Evolutionary conservation across 2,113 vertebrate genomes (phyloP).

Genomic region (Pionites leucogaster): DNA sequence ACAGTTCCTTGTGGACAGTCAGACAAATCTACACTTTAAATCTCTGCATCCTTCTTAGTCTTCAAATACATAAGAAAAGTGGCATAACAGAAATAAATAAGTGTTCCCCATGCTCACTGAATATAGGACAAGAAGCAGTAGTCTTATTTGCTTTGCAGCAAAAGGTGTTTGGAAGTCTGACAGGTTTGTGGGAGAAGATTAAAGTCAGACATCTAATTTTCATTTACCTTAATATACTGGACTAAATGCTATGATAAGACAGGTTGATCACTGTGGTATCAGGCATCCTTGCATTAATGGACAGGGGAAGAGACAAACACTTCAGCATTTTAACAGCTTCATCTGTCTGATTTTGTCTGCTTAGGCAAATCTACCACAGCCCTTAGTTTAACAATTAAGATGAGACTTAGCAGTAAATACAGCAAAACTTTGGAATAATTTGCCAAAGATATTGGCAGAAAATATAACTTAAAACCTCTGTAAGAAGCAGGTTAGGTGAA

Average conservation of each 20-base stretch:
- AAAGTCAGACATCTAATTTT: constrained; percentile 16
- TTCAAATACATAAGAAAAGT: background rate
- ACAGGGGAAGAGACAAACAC: background rate
- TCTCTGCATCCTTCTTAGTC: background rate
- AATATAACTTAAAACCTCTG: background rate
- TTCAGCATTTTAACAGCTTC: background rate
- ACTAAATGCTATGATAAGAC: background rate
- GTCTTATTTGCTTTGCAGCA: background rate
- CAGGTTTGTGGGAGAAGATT: background rate
- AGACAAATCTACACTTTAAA: background rate
- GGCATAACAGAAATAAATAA: background rate
- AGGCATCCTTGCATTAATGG: background rate
- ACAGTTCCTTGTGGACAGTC: background rate
- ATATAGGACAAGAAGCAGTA: background rate
- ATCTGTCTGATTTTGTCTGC: background rate
- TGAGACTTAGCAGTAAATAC: background rate
- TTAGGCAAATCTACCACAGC: background rate
- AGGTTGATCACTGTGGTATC: background rate
- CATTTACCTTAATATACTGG: constrained; percentile 10
- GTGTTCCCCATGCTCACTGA: background rate
- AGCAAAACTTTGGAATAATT: background rate
- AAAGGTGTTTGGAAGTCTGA: background rate
- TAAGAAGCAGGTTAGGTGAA: background rate
- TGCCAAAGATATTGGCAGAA: background rate
- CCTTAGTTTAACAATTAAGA: background rate